These are phyloP conservation scores for Parotocinclus haroldoi DNA, from an alignment of 2,797 vertebrate genomes.

Conservation along the genomic window DNA sequence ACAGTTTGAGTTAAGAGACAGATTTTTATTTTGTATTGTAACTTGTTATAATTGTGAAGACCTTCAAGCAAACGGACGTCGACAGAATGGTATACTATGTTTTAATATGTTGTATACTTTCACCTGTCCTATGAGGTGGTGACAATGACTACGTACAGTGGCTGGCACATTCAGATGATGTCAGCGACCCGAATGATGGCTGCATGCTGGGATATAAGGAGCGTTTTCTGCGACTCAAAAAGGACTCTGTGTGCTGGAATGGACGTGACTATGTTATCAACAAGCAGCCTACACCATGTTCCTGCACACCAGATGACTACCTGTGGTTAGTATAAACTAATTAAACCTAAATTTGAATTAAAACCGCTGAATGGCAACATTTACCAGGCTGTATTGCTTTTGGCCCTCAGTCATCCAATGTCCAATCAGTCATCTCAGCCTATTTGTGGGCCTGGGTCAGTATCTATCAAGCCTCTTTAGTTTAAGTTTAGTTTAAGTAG, in stretches of 20 bases:
- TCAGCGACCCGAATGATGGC: conserved; percentile 81
- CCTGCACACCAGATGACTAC: conserved; percentile 88
- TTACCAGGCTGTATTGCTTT: background rate
- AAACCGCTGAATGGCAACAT: background rate
- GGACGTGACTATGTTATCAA: conserved; percentile 80
- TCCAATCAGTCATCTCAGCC: too few relatives aligned
- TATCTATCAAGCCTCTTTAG: too few relatives aligned
- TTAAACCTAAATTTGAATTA: too few relatives aligned
- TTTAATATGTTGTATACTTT: background rate
- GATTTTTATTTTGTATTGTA: too few relatives aligned
- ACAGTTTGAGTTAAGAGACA: too few relatives aligned
- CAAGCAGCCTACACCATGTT: conserved; percentile 77
- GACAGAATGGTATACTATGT: too few relatives aligned
- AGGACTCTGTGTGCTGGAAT: conserved; percentile 88
- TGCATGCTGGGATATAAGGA: conserved; percentile 96
- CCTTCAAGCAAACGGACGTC: too few relatives aligned
- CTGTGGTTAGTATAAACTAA: conserved; percentile 81
- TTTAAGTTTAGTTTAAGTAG: too few relatives aligned
- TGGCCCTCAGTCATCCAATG: too few relatives aligned
- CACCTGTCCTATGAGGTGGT: conserved; percentile 62
- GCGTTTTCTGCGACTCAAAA: conserved; percentile 81
- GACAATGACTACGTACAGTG: conserved; percentile 85
- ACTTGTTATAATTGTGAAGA: too few relatives aligned
- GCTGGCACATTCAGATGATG: conserved; percentile 90
- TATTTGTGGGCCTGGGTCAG: too few relatives aligned